Evolutionary conservation across 2,888 invertebrate genomes (phyloP), one percentile per base, ranked within the genome.

Genomic region (Heliconius ismenius): DNA sequence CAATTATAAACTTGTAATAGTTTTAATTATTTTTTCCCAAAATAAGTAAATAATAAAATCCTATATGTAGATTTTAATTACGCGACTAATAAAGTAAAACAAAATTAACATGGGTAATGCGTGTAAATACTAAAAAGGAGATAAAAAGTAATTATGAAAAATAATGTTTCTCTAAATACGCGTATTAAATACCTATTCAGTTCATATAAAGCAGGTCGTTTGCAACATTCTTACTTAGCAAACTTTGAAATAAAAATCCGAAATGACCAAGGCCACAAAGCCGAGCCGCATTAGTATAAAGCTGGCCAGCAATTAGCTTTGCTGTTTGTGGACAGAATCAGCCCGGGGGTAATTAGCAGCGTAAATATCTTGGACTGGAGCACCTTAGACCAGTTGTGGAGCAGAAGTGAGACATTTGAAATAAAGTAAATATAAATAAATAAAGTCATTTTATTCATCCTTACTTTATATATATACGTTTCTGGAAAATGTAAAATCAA

Each of bases 241-340:
- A 69, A 26, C 49, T 72, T 74, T 75, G 73, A 73, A 76, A 78
- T 78, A 75, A 79, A 78, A 75, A 76, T 75, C 73, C 73, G 49
- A 75, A 76, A 64, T 73, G 72, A 78, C 43, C 75, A 28, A 65
- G 67, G 69, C 76, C 75, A 78, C 79, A 78, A 78, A 78, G 78
- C 78, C 76, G 72, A 77, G 74, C 79, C 76, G 78, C 74, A 73
- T 72, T 76, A 73, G 74, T 76, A 77, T 80, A 78, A 80, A 79
- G 78, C 75, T 77, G 74, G 79, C 75, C 76, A 74, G 81, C 78
- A 81, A 81, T 81, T 81, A 78, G 81, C 75, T 78, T 79, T 74
- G 73, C 77, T 81, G 79, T 80, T 81, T 81, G 81, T 79, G 81
- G 81, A 78, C 79, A 79, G 81, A 76, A 76, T 72, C 78, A 79